Evolutionary conservation across 2,113 vertebrate genomes (phyloP), one percentile per base, ranked within the genome.

Genomic region (Platycercus adscitus): DNA sequence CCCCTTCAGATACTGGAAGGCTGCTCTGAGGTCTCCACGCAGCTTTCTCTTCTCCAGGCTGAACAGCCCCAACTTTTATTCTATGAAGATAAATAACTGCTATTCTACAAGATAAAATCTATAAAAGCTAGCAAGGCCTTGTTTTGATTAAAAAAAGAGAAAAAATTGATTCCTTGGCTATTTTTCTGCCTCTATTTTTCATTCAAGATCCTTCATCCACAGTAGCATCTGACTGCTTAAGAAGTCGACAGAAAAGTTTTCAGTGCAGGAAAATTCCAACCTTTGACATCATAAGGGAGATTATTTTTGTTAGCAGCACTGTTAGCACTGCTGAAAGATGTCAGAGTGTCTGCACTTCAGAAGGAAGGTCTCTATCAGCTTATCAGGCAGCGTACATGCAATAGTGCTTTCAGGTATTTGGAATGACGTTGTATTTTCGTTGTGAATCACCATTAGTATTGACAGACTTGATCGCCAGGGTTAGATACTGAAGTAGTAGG

Each of bases 311-410:
- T 71, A 95, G 44, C 52, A 47, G 58, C 20, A 20, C 26, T 81
- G 31, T 69, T 80, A 88, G 47, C 41, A 19, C 37, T 66, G n/a
- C 44, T 91, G 88, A 95, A 78, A 75, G 17, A 50, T 93, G 86
- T 92, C 88, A 84, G 84, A 92, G 86, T 81, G 65, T 71, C 83
- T 93, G 33, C 69, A 52, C 47, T 85, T 91, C 44, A 87, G 69
- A 89, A 78, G 60, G 41, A 69, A 91, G 76, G 21, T 83, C 72
- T 89, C 43, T 86, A 76, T 87, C 63, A 82, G 75, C 28, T 82
- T 64, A 76, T 91, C 44, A 72, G 58, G 25, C 21, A 65, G 18
- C 10, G 14, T 61, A 76, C 24, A 44, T 49, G 43, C 24, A 68
- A 46, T 17, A 87, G 21, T 29, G 29, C 61, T 81, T 87, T 93